Evolutionary conservation across 2,113 vertebrate genomes (phyloP).

Genomic region (Silurus meridionalis): DNA sequence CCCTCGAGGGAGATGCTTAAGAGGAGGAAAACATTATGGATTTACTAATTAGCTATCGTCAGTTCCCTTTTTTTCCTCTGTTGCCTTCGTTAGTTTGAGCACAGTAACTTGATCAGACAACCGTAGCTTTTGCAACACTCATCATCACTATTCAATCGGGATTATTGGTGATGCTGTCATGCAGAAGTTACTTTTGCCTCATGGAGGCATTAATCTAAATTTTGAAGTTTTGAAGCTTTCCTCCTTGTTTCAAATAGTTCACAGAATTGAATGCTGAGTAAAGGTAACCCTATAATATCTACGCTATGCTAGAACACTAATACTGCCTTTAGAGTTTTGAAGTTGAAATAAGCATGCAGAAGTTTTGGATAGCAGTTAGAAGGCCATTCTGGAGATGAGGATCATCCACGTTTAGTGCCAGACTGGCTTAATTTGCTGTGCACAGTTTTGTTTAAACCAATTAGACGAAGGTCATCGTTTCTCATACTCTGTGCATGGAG

Average conservation of each 20-base stretch:
- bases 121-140: constrained; percentile 69
- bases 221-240: constrained; percentile 54
- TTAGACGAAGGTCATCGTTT: constrained; percentile 53
- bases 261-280: background rate
- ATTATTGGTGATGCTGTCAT: constrained; percentile 62
- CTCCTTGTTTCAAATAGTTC: constrained; percentile 39
- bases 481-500: constrained; percentile 49
- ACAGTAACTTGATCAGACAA: constrained; percentile 74
- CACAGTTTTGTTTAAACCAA: constrained; percentile 52
- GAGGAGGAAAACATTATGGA: constrained; percentile 73
- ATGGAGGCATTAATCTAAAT: constrained; percentile 55
- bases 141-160: constrained; percentile 70
- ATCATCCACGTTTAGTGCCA: constrained; percentile 53
- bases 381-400: constrained; percentile 33
- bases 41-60: constrained; percentile 75
- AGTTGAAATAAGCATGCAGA: constrained; percentile 7
- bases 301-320: background rate
- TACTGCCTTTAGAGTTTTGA: background rate
- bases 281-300: constrained; percentile 2
- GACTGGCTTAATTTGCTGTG: constrained; percentile 50
- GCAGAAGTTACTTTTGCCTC: constrained; percentile 54
- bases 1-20: constrained; percentile 71
- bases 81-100: constrained; percentile 68
- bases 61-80: constrained; percentile 60
- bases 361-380: background rate